Base-by-base conservation (phyloP, 2,797 vertebrate genomes). In the Pogonophryne albipinna region DNA sequence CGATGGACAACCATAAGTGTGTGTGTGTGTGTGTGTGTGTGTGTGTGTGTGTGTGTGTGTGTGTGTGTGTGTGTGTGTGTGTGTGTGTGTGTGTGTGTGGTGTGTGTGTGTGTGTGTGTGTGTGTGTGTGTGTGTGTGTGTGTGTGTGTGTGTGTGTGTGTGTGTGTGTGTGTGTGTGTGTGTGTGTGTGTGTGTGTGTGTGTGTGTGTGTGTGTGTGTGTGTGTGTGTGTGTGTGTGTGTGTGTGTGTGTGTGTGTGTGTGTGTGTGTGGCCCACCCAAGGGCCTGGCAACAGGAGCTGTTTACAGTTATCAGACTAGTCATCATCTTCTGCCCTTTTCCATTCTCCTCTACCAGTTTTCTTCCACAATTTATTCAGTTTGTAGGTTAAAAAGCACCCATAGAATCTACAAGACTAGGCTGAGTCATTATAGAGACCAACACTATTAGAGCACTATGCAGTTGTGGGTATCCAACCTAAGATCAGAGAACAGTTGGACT, bases 221-320 rank as follows among this genome's bases (percentile, higher is more conserved):
- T 23, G 23, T 23, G 23, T n/a, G n/a, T n/a, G n/a, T n/a, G n/a
- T 56, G 31, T 45, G 51, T 31, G 50, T 34, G 31, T 34, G 42
- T 74, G 56, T 51, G 61, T 64, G 79, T 49, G 23, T 17, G 64
- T 9, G 62, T 47, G 50, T 55, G 86, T 87, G 81, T 87, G 91
- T 87, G 77, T 87, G 86, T 85, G 81, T 89, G 88, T 85, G 88
- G 91, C 92, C 93, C 94, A 94, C 94, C 94, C 93, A 94, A 87
- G 73, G 86, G 83, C 71, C 92, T 91, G 91, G 89, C 92, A 80
- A 82, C 77, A 17, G 60, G 71, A 89, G 84, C 87, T 93, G 88
- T 94, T 95, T 93, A 93, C 89, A 91, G 85, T 91, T 82, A 88
- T 90, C 82, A 86, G 82, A 74, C 87, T 74, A 63, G 51, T 66